Percentiles rank a stretch among this genome's conserved stretches.
Evolutionary conservation across 1,140 invertebrate genomes (phyloP).

Genomic region (Lamellibrachia luymesi): DNA sequence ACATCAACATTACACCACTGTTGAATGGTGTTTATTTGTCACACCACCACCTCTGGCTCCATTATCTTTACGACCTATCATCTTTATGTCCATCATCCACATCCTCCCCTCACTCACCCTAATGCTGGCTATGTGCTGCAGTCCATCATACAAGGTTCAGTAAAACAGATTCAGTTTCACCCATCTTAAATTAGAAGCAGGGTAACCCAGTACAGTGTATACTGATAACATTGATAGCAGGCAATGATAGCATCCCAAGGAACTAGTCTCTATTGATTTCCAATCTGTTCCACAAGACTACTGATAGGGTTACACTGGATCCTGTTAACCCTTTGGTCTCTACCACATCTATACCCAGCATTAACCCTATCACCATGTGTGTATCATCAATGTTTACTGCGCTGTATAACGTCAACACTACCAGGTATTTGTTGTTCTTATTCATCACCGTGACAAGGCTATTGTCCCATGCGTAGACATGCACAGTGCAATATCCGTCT

Average conservation of each 20-base stretch:
- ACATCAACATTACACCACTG: neutral
- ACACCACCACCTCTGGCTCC: neutral
- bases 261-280: neutral
- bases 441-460: too few species aligned
- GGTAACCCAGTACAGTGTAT: neutral
- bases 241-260: neutral
- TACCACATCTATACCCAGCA: neutral
- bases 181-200: neutral
- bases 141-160: neutral
- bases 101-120: neutral
- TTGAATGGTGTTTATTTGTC: neutral
- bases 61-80: neutral
- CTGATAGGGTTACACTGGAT: neutral
- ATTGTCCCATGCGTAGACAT: neutral
- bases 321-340: neutral
- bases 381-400: neutral
- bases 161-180: neutral
- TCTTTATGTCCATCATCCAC: neutral
- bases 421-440: neutral
- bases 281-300: neutral
- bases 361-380: neutral
- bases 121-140: neutral
- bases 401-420: neutral
- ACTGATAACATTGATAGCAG: neutral
- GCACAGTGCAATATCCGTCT: neutral